Conservation (phyloP, 2,888 invertebrate species). For the Dendrolimus houi region DNA sequence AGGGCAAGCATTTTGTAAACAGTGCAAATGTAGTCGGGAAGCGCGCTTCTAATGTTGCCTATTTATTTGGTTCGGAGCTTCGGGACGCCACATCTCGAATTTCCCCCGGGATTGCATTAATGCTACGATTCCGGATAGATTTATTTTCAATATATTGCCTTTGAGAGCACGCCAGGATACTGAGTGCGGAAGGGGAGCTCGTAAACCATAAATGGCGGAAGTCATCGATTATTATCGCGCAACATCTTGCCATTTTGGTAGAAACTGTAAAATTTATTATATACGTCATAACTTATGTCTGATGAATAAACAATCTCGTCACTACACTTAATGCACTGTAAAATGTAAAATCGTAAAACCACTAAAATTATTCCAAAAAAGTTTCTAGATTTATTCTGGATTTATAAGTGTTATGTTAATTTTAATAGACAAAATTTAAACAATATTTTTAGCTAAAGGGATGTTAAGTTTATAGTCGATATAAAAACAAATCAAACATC, state of each 20-base stretch:
- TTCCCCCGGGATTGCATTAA: conserved; percentile 28
- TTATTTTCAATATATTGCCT: conserved; percentile 22
- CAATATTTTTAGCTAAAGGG: too few species aligned
- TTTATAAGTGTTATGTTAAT: too few species aligned
- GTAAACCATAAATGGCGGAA: background rate
- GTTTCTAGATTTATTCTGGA: too few species aligned
- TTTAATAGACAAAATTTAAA: too few species aligned
- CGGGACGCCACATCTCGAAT: conserved; percentile 16
- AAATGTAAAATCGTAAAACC: background rate
- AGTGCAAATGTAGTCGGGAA: conserved; percentile 15
- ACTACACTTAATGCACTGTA: background rate
- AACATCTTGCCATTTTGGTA: background rate
- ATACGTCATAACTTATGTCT: too few species aligned
- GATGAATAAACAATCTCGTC: too few species aligned
- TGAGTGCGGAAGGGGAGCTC: background rate
- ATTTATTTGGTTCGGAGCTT: conserved; percentile 15
- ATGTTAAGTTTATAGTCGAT: too few species aligned
- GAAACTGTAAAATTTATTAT: background rate
- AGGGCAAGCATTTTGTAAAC: conserved; percentile 15
- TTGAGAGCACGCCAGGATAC: background rate
- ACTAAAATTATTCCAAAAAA: too few species aligned
- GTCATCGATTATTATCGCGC: background rate
- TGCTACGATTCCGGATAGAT: conserved; percentile 23
- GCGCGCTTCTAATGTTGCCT: conserved; percentile 15
- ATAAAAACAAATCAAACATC: too few species aligned